These are phyloP conservation scores for Lepus europaeus DNA, from an alignment of 2,113 vertebrate species.

Conservation along the genomic window DNA sequence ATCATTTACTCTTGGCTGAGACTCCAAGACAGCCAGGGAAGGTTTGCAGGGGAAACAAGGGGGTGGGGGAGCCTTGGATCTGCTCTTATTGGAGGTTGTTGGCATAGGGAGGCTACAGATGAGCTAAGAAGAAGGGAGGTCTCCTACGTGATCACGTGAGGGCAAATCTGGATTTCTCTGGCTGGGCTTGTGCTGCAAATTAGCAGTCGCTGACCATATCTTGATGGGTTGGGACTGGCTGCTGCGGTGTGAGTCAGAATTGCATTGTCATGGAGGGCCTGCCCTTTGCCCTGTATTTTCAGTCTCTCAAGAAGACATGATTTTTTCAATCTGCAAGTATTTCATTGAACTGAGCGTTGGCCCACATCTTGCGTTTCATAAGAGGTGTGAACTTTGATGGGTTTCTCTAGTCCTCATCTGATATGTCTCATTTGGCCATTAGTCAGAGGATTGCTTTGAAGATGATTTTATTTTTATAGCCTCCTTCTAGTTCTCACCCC, in stretches of 20 bases:
- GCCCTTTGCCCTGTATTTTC: background rate
- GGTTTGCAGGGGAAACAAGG: background rate
- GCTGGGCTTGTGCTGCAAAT: slow-evolving; percentile 7
- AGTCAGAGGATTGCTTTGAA: slow-evolving; percentile 60
- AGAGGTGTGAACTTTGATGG: background rate
- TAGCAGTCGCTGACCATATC: background rate
- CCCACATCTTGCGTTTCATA: background rate
- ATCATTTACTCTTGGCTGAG: background rate
- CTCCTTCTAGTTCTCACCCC: slow-evolving; percentile 34
- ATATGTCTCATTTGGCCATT: background rate
- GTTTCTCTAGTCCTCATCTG: background rate
- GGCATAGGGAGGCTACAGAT: background rate
- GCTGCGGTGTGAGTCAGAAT: background rate
- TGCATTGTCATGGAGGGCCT: background rate
- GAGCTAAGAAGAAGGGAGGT: rapidly evolving
- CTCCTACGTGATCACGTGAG: background rate
- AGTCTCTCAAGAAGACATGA: background rate
- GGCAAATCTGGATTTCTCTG: background rate
- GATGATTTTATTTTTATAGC: slow-evolving; percentile 69
- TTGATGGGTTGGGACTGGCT: background rate
- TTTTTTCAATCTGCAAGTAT: slow-evolving; percentile 42
- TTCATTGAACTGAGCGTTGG: slow-evolving; percentile 6
- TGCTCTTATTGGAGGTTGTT: background rate
- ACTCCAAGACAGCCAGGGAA: background rate
- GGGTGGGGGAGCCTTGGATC: background rate